Evolutionary conservation across 2,888 invertebrate species (phyloP).

Genomic region (Theodoxus fluviatilis): DNA sequence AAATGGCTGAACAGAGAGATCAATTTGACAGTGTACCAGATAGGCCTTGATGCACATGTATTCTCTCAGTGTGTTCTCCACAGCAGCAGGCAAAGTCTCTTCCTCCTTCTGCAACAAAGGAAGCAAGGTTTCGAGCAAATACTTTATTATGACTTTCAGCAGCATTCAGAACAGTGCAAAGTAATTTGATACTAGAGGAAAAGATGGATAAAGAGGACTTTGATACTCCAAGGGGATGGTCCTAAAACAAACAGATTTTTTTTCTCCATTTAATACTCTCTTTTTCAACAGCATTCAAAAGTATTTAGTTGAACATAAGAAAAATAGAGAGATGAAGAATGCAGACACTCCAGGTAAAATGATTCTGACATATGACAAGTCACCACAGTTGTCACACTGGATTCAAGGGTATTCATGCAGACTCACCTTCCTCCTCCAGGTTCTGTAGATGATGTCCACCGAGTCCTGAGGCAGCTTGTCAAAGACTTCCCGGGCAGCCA

Average conservation of each 20-base stretch:
- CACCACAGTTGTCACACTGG: background rate
- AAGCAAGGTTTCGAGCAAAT: background rate
- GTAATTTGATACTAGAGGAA: no score
- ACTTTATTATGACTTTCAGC: no score
- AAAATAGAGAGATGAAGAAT: background rate
- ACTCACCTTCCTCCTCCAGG: conserved; percentile 62
- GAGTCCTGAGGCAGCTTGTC: conserved; percentile 76
- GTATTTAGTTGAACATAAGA: background rate
- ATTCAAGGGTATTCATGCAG: background rate
- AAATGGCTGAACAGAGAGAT: background rate
- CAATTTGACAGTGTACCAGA: conserved; percentile 68
- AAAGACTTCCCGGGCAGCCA: conserved; percentile 81
- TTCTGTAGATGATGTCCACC: conserved; percentile 70
- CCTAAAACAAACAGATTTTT: no score
- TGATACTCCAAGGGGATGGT: no score
- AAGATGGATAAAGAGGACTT: no score
- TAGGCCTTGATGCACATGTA: conserved; percentile 88
- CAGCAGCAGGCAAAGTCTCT: conserved; percentile 67
- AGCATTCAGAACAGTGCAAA: no score
- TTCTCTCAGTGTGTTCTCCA: conserved; percentile 75
- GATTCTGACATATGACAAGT: background rate
- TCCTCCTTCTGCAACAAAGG: conserved; percentile 62
- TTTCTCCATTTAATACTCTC: no score
- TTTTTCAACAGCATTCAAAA: no score
- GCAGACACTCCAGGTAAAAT: background rate